These are phyloP conservation scores for Drosophila sp. DNA, from an alignment of 1,140 invertebrate genomes.

Conservation along the genomic window DNA sequence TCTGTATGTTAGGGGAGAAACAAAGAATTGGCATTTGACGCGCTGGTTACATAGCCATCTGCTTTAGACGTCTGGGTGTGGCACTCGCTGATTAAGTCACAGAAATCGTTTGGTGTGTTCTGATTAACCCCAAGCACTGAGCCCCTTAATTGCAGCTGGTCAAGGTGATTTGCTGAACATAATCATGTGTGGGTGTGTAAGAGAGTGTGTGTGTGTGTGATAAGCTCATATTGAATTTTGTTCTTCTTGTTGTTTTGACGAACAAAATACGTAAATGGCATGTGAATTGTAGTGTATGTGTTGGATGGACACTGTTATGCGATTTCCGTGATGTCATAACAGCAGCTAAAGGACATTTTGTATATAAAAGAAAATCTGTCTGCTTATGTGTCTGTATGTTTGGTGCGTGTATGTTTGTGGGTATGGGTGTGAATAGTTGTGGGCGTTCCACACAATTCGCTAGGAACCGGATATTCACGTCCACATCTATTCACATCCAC, in stretches of 20 bases:
- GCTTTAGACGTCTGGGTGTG: conserved; percentile 52
- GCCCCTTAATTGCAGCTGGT: conserved; percentile 78
- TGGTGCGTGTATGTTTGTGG: conserved; percentile 17
- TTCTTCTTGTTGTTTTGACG: conserved; percentile 1
- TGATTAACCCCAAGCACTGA: conserved; percentile 76
- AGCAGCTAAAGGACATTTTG: conserved; percentile 27
- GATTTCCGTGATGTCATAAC: conserved; percentile 72
- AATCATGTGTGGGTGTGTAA: conserved; percentile 26
- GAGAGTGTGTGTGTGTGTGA: conserved; percentile 17
- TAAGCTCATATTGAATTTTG: conserved; percentile 31
- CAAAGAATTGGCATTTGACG: conserved; percentile 54
- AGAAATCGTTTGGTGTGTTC: conserved; percentile 65
- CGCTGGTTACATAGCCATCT: conserved; percentile 12
- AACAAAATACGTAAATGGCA: conserved; percentile 14
- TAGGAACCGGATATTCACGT: conserved; percentile 57
- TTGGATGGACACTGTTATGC: conserved; percentile 54
- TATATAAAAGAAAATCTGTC: conserved; percentile 50
- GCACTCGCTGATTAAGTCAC: conserved; percentile 46
- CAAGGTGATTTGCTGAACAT: conserved; percentile 71
- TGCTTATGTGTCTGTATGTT: conserved; percentile 40
- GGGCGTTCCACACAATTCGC: conserved; percentile 22
- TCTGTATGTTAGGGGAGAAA: conserved; percentile 4
- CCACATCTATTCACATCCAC: conserved; percentile 26
- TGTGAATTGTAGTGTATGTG: conserved; percentile 31
- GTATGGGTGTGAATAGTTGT: conserved; percentile 16